Evolutionary conservation across 2,113 vertebrate species (phyloP).

Genomic region (Tichodroma muraria): DNA sequence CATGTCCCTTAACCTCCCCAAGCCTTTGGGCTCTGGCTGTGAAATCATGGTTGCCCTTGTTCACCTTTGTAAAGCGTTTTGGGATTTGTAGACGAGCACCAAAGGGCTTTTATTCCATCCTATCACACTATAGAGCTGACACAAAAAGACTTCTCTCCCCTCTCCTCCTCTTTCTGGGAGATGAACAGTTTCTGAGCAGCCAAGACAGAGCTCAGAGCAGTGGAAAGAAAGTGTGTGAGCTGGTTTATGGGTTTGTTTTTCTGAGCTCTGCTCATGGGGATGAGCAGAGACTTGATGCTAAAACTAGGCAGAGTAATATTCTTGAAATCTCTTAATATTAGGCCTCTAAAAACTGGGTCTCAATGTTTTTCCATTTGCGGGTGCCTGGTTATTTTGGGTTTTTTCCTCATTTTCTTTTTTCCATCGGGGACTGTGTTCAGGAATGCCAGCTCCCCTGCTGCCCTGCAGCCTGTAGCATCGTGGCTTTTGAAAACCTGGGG

Average conservation of each 20-base stretch:
- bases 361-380: not conserved
- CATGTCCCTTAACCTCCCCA: accelerated
- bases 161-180: not conserved
- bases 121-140: accelerated
- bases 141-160: not conserved
- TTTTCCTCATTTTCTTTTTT: not conserved
- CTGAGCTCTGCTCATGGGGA: not conserved
- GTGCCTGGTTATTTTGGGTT: not conserved
- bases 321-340: not conserved
- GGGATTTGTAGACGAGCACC: not conserved
- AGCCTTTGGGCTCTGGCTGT: not conserved
- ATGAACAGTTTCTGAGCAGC: not conserved
- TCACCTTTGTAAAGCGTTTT: not conserved
- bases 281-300: not conserved
- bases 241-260: slow-evolving; percentile 22
- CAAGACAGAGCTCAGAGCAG: not conserved
- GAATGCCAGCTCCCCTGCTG: not conserved
- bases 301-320: not conserved
- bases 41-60: accelerated
- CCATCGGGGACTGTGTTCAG: accelerated
- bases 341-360: not conserved
- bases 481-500: not conserved
- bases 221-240: not conserved
- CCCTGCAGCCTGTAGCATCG: accelerated
- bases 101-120: not conserved